Percentiles rank a stretch among this genome's conserved stretches.
These are phyloP conservation scores for Eupithecia pulchellata DNA, from an alignment of 2,888 invertebrate genomes.

Conservation along the genomic window DNA sequence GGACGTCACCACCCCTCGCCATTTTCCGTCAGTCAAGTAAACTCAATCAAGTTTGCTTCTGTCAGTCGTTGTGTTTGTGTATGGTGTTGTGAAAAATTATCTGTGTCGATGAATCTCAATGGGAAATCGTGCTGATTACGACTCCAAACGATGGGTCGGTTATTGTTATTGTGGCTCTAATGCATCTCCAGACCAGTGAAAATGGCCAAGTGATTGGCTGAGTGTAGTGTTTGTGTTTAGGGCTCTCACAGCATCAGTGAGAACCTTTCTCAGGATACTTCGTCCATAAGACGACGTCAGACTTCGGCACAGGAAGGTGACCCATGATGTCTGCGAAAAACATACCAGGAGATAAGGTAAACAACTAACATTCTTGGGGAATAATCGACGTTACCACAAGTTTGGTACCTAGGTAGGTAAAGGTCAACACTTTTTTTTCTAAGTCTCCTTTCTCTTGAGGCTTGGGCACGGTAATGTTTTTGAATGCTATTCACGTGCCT, in stretches of 20 bases:
- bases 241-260: constrained; percentile 81
- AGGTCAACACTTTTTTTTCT: constrained; percentile 74
- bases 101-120: constrained; percentile 83
- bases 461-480: constrained; percentile 49
- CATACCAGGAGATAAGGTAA: constrained; percentile 94
- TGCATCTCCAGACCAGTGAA: constrained; percentile 81
- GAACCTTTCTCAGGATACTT: constrained; percentile 83
- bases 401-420: constrained; percentile 54
- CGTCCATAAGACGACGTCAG: constrained; percentile 82
- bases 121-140: constrained; percentile 83
- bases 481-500: constrained; percentile 28
- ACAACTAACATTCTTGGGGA: constrained; percentile 39
- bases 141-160: constrained; percentile 82
- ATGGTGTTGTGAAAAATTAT: constrained; percentile 84
- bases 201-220: constrained; percentile 83
- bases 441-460: constrained; percentile 73
- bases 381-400: constrained; percentile 48
- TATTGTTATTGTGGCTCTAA: constrained; percentile 82
- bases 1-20: constrained; percentile 72
- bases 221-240: constrained; percentile 84
- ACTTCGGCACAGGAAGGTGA: constrained; percentile 74
- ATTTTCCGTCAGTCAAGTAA: constrained; percentile 83
- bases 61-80: constrained; percentile 85
- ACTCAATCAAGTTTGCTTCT: constrained; percentile 82
- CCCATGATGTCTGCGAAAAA: constrained; percentile 91